Percentiles rank a stretch among this genome's conserved stretches.
Evolutionary conservation across 2,797 vertebrate species (phyloP).

Genomic region (Sebastes minor): DNA sequence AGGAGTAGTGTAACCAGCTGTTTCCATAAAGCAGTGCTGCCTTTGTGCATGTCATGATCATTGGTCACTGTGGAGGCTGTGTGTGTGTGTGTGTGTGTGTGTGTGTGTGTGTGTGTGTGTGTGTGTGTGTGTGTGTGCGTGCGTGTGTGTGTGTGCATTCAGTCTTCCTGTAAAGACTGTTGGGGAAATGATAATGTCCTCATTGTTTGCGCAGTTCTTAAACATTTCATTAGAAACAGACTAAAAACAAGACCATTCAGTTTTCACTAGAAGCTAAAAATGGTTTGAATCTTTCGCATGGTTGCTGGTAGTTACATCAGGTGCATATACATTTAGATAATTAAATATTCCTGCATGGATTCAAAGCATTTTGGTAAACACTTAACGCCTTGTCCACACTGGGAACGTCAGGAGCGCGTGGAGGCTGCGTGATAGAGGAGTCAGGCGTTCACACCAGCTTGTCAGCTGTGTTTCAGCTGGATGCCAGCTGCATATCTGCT

Average conservation of each 20-base stretch:
- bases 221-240: background rate
- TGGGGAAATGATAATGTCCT: background rate
- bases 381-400: no score
- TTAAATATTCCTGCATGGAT: no score
- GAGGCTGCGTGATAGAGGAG: no score
- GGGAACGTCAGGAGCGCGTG: no score
- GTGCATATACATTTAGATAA: background rate
- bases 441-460: no score
- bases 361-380: no score
- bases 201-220: background rate
- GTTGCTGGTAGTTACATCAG: background rate
- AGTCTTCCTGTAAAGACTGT: background rate
- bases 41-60: background rate
- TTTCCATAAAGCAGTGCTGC: background rate
- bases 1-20: background rate
- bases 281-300: background rate
- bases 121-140: background rate
- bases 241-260: background rate
- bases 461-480: no score
- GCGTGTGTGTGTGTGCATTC: background rate
- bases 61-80: no score
- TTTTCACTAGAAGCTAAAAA: background rate
- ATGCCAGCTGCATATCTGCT: no score
- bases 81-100: no score
- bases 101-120: background rate